Percentiles rank a stretch among this genome's conserved stretches.
phyloP scores from a whole-genome alignment of 2,888 invertebrate species.

The Monopis laevigella region DNA sequence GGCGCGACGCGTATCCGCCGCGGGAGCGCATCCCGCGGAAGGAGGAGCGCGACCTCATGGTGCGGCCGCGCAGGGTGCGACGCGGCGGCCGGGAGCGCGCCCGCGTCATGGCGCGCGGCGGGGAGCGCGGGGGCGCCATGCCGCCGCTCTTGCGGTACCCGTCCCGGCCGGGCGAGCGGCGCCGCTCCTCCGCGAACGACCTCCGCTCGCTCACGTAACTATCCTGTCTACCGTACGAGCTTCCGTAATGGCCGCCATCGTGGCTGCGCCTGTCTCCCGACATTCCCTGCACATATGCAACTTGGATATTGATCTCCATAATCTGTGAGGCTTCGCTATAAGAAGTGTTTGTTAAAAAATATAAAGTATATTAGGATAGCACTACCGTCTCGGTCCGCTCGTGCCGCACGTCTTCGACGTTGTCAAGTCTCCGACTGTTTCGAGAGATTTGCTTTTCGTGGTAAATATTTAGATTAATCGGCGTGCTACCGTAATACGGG shows the following conservation, averaged over 20 bases:
- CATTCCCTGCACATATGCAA: slow-evolving; percentile 63
- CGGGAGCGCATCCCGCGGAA: slow-evolving; percentile 66
- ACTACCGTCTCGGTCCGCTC: too few relatives aligned
- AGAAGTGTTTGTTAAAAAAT: too few relatives aligned
- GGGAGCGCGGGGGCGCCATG: slow-evolving; percentile 59
- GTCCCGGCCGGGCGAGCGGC: slow-evolving; percentile 61
- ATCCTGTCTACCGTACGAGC: slow-evolving; percentile 66
- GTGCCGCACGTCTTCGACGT: too few relatives aligned
- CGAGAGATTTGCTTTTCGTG: too few relatives aligned
- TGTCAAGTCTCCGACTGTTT: too few relatives aligned
- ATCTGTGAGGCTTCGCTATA: neutral
- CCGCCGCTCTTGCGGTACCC: slow-evolving; percentile 56
- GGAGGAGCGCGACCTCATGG: slow-evolving; percentile 61
- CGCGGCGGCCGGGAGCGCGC: slow-evolving; percentile 56
- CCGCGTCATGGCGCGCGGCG: slow-evolving; percentile 36
- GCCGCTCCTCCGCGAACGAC: slow-evolving; percentile 61
- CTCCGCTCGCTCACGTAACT: slow-evolving; percentile 58
- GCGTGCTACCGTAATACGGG: too few relatives aligned
- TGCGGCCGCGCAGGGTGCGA: slow-evolving; percentile 61
- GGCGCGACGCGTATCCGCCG: slow-evolving; percentile 45
- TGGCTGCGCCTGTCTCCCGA: slow-evolving; percentile 66
- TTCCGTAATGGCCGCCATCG: slow-evolving; percentile 66
- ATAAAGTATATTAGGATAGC: too few relatives aligned
- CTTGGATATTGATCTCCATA: slow-evolving; percentile 30
- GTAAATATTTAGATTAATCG: too few relatives aligned